A percentile compares a stretch with the other conserved stretches of the same genome.
Evolutionary conservation across 2,888 invertebrate genomes (phyloP).

Genomic region (Latheticus oryzae): DNA sequence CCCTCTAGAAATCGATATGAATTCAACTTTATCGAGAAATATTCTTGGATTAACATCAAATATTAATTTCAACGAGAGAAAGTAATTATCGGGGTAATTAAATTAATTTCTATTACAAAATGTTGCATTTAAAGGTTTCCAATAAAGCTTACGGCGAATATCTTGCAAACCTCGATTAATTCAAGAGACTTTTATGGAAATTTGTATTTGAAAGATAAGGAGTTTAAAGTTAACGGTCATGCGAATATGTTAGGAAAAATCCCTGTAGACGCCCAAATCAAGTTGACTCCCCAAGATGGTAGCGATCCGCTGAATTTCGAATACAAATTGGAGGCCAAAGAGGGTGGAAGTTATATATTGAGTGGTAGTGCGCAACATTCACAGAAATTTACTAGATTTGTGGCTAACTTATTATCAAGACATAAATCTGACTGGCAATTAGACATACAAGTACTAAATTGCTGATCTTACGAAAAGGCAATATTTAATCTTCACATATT

Average conservation of each 20-base stretch:
- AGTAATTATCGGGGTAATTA: slow-evolving; percentile 49
- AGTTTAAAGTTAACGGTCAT: slow-evolving; percentile 64
- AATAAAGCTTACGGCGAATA: slow-evolving; percentile 50
- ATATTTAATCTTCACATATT: slow-evolving; percentile 32
- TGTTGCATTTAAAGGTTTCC: slow-evolving; percentile 52
- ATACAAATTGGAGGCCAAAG: slow-evolving; percentile 60
- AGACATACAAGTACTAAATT: slow-evolving; percentile 58
- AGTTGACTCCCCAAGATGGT: slow-evolving; percentile 64
- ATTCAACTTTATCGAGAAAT: slow-evolving; percentile 57
- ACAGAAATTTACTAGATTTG: slow-evolving; percentile 64
- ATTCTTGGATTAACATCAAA: slow-evolving; percentile 53
- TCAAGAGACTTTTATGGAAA: slow-evolving; percentile 62
- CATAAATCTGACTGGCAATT: slow-evolving; percentile 65
- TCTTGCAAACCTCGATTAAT: slow-evolving; percentile 47
- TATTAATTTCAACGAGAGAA: slow-evolving; percentile 57
- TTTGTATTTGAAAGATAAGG: slow-evolving; percentile 64
- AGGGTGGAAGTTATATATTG: slow-evolving; percentile 54
- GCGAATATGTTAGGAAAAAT: slow-evolving; percentile 62
- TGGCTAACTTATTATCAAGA: slow-evolving; percentile 61
- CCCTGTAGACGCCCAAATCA: slow-evolving; percentile 64
- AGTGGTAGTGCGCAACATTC: slow-evolving; percentile 60
- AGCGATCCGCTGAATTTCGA: slow-evolving; percentile 59
- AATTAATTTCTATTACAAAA: slow-evolving; percentile 26
- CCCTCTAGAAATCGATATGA: slow-evolving; percentile 58
- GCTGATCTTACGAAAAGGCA: slow-evolving; percentile 14